These are phyloP conservation scores for Thymelicus sylvestris DNA, from an alignment of 2,888 invertebrate genomes.

Conservation along the genomic window DNA sequence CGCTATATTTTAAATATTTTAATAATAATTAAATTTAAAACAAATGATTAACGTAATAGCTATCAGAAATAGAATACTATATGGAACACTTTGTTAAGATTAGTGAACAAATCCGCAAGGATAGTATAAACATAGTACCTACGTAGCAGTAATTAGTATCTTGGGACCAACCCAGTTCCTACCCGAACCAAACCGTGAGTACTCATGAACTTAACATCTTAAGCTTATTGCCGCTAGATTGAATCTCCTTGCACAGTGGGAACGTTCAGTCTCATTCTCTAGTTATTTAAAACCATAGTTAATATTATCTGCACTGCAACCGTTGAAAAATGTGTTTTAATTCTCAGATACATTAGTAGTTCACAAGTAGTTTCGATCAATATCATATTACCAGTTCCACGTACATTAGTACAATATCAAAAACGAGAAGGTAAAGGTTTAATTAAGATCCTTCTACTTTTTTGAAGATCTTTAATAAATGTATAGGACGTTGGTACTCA, in stretches of 20 bases:
- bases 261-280: background rate
- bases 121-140: background rate
- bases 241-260: background rate
- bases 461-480: background rate
- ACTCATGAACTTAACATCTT: background rate
- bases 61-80: no score
- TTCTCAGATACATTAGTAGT: no score
- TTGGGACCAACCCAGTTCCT: background rate
- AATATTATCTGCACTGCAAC: background rate
- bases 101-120: background rate
- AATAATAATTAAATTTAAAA: no score
- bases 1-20: no score
- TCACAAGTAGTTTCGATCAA: no score
- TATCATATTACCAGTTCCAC: no score
- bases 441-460: background rate
- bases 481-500: constrained; percentile 5
- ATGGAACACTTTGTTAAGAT: no score
- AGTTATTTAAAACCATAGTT: background rate
- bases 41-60: no score
- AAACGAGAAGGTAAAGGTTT: no score
- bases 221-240: background rate
- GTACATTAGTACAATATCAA: no score
- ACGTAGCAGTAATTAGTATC: background rate
- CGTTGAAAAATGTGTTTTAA: no score
- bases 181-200: background rate